Evolutionary conservation across 2,888 invertebrate species (phyloP), one percentile per base, ranked within the genome.

Genomic region (Synanthedon vespiformis): DNA sequence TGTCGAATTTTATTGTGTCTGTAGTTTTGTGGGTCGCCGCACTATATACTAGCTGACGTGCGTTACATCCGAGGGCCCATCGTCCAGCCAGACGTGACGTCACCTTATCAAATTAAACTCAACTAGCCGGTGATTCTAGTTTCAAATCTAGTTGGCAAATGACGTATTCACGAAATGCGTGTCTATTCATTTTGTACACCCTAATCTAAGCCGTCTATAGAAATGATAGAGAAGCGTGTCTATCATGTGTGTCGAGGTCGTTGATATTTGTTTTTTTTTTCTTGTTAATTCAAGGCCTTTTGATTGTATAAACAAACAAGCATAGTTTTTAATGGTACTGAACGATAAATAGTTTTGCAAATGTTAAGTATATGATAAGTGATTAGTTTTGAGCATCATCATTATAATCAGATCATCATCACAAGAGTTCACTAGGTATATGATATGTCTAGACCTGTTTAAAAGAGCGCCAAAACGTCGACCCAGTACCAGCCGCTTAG

Each of bases 1-100:
- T 79, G 79, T 72, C 78, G 79, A 84, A 34, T 80, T 80, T 83
- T 80, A 84, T 83, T 85, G 84, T 86, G 86, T 84, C 84, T 86
- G 83, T 86, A 86, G 84, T 83, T 85, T 85, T 86, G 80, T 86
- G 79, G 86, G 86, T 86, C 85, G 82, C 74, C 77, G 77, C 73
- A 76, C 49, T 40, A 34, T 40, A 34, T 18, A 50, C 77, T 80
- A 77, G 71, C 76, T 82, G 80, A 84, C 81, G 78, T 22, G 22
- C 22, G 22, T 82, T 74, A 74, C 74, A 77, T 73, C 14, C 72
- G 72, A 80, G 84, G 83, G 77, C 76, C 79, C 34, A 34, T 34
- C 34, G 10, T 8, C 34, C 81, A 76, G 77, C 34, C 81, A 76
- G 77, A 74, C 77, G 67, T 86, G 85, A 85, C 85, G 85, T 85